Evolutionary conservation across 2,113 vertebrate species (phyloP), one percentile per base, ranked within the genome.

Genomic region (Gorilla gorilla): DNA sequence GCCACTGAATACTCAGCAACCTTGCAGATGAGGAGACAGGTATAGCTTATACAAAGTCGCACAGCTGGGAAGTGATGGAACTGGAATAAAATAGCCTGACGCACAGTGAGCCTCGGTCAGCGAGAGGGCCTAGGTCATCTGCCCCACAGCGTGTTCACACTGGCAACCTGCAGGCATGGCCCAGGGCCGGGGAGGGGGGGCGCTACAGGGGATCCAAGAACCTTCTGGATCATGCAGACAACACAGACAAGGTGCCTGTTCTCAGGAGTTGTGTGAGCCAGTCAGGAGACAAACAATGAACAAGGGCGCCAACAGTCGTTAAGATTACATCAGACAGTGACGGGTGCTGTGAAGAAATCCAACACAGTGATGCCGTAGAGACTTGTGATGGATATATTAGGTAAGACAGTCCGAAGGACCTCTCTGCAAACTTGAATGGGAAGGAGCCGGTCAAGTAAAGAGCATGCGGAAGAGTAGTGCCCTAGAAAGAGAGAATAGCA

Each of bases 161-260:
- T 35, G 35, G 27, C 11, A 48, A 4, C 83, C 40, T 52, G 48
- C 30, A 45, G 57, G 57, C 43, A n/a, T 13, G 35, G 18, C 6
- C 17, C 6, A 35, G 73, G 12, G 0, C 10, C 0, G 2, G 23
- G n/a, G 16, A 25, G 70, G 14, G 16, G 22, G 80, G 32, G 59
- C 20, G 13, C 43, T 40, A 32, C 30, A 25, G 55, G 43, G 45
- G 18, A 23, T 23, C 23, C 76, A 52, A 68, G 40, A 52, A 40
- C 8, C 18, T 14, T 90, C 68, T 64, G 30, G 52, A 48, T 78
- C 8, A 4, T 48, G 70, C 32, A 64, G 2, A 72, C n/a, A 55
- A 5, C 40, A 25, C 40, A 38, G 75, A 82, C 30, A 83, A 82
- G 66, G 43, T 35, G 55, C 43, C 61, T 79, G 18, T 96, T 84